Conservation (phyloP, 2,888 invertebrate species). For the Orgyia antiqua region DNA sequence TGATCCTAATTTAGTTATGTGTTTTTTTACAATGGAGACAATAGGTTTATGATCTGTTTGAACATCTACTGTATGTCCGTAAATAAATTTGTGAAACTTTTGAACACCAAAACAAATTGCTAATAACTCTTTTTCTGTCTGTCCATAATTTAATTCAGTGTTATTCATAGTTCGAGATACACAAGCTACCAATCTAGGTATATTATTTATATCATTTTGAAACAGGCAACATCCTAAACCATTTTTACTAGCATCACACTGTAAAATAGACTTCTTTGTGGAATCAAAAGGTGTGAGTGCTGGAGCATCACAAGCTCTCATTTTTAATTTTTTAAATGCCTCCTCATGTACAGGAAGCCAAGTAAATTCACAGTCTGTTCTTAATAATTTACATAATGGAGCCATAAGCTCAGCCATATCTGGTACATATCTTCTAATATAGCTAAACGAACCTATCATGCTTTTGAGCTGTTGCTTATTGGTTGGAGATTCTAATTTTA, state of each 20-base stretch:
- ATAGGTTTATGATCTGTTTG: too few relatives aligned
- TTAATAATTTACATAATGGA: slow-evolving; percentile 3
- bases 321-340: neutral
- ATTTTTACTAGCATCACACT: too few relatives aligned
- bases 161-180: too few relatives aligned
- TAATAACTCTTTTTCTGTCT: slow-evolving; percentile 5
- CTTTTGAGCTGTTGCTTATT: neutral
- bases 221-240: too few relatives aligned
- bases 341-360: slow-evolving; percentile 3
- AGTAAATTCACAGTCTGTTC: slow-evolving; percentile 4
- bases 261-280: neutral
- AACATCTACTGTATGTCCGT: slow-evolving; percentile 1
- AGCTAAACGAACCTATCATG: slow-evolving; percentile 2
- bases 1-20: too few relatives aligned
- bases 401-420: slow-evolving; percentile 4
- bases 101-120: slow-evolving; percentile 3
- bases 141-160: slow-evolving; percentile 4
- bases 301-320: too few relatives aligned
- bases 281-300: neutral
- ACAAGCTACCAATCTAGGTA: too few relatives aligned
- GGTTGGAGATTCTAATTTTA: too few relatives aligned
- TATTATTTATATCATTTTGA: slow-evolving; percentile 1
- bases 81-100: slow-evolving; percentile 5
- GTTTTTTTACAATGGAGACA: too few relatives aligned
- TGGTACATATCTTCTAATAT: slow-evolving; percentile 5